Conservation (phyloP, 2,797 vertebrate genomes). For the Delichon dasypus region DNA sequence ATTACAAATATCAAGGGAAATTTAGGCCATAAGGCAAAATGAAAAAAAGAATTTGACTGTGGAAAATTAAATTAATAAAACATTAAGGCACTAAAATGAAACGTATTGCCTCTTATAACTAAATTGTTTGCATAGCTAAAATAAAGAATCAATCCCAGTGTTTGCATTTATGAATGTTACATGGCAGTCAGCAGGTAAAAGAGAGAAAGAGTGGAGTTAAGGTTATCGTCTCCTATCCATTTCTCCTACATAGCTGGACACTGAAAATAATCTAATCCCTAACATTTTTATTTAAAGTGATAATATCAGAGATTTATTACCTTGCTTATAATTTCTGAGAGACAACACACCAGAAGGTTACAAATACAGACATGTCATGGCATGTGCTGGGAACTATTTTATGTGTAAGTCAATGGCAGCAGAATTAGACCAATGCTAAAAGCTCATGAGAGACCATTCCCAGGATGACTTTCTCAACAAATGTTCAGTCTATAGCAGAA, state of each 20-base stretch:
- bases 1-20: conserved; percentile 62
- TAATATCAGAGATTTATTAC: not conserved
- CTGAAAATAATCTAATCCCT: not conserved
- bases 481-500: not conserved
- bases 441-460: conserved; percentile 2
- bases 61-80: conserved; percentile 71
- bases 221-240: not conserved
- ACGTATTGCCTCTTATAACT: conserved; percentile 30
- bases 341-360: not conserved
- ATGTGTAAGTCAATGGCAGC: conserved; percentile 16
- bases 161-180: conserved; percentile 48
- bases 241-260: not conserved
- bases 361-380: not conserved
- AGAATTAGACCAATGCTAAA: not conserved
- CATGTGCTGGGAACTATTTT: not conserved
- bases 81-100: conserved; percentile 54
- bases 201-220: not conserved
- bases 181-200: not conserved
- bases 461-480: not conserved
- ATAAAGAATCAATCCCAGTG: conserved; percentile 33
- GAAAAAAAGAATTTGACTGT: conserved; percentile 37
- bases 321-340: not conserved
- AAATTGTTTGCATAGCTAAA: conserved; percentile 53
- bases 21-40: conserved; percentile 42
- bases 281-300: conserved; percentile 20